phyloP scores from a whole-genome alignment of 2,113 vertebrate species.

The Polypterus senegalus region DNA sequence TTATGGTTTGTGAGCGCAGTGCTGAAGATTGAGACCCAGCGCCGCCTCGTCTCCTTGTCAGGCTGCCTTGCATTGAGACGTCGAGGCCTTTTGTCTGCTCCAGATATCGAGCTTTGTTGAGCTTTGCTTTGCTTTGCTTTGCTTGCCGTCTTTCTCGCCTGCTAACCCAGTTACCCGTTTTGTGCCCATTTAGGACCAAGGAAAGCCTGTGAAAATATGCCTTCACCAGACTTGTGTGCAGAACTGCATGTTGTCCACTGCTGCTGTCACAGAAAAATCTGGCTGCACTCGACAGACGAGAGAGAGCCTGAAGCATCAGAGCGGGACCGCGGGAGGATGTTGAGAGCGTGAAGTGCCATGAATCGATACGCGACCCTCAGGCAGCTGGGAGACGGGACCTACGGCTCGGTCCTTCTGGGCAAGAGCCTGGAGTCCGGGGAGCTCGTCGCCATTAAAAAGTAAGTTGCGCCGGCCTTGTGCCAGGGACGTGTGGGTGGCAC shows the following conservation, averaged over 20 bases:
- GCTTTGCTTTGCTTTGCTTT: not conserved
- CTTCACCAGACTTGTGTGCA: constrained; percentile 45
- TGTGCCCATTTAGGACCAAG: constrained; percentile 45
- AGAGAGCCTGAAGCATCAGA: constrained; percentile 20
- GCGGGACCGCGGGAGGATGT: constrained; percentile 29
- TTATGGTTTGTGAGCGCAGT: too few species aligned
- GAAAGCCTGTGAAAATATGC: constrained; percentile 65
- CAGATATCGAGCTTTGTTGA: too few species aligned
- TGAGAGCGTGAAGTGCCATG: constrained; percentile 57
- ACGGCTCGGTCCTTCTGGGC: constrained; percentile 85
- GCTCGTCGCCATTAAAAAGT: constrained; percentile 92
- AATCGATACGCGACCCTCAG: constrained; percentile 85
- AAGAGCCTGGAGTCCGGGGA: constrained; percentile 88
- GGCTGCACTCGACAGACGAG: constrained; percentile 56
- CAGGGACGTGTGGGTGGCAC: too few species aligned
- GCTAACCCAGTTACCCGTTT: constrained; percentile 14
- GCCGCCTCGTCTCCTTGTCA: too few species aligned
- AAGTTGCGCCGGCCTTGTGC: constrained; percentile 26
- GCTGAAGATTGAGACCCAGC: too few species aligned
- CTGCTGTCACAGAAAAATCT: constrained; percentile 76
- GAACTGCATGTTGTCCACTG: constrained; percentile 51
- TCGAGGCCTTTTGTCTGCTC: too few species aligned
- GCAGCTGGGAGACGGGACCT: constrained; percentile 90
- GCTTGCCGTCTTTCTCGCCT: not conserved
- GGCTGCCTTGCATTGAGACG: too few species aligned